phyloP scores from a whole-genome alignment of 2,797 vertebrate genomes.

The Crenichthys baileyi region DNA sequence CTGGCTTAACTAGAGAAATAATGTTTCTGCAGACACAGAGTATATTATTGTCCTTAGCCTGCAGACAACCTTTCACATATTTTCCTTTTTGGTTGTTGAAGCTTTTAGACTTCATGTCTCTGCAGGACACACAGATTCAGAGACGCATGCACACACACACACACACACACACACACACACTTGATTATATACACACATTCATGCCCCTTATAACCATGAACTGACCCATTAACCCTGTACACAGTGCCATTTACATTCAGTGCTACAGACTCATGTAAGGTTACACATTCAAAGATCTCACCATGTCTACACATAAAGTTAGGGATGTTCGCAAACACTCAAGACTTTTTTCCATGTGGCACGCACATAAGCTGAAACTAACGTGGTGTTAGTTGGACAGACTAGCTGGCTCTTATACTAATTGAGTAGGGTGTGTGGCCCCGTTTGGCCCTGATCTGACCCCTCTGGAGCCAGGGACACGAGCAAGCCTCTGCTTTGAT shows the following conservation, averaged over 20 bases:
- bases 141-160: conserved; percentile 14
- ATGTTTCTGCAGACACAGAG: conserved; percentile 70
- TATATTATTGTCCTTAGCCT: conserved; percentile 73
- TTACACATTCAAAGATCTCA: conserved; percentile 38
- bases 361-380: conserved; percentile 47
- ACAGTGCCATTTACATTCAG: conserved; percentile 70
- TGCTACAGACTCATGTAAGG: conserved; percentile 51
- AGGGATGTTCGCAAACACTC: conserved; percentile 43
- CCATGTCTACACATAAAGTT: conserved; percentile 44
- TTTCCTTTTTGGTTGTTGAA: conserved; percentile 68
- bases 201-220: conserved; percentile 67
- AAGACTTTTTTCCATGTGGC: conserved; percentile 23
- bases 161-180: conserved; percentile 52
- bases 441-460: conserved; percentile 76
- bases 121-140: conserved; percentile 53
- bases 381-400: conserved; percentile 73
- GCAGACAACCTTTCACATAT: conserved; percentile 76
- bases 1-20: conserved; percentile 65
- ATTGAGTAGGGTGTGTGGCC: conserved; percentile 85
- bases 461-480: conserved; percentile 81
- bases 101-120: conserved; percentile 72
- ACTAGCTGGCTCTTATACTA: conserved; percentile 82
- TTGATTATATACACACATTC: conserved; percentile 62
- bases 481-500: conserved; percentile 90
- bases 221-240: conserved; percentile 80